Conservation (phyloP, 2,797 vertebrate species). For the Anabacerthia variegaticeps region DNA sequence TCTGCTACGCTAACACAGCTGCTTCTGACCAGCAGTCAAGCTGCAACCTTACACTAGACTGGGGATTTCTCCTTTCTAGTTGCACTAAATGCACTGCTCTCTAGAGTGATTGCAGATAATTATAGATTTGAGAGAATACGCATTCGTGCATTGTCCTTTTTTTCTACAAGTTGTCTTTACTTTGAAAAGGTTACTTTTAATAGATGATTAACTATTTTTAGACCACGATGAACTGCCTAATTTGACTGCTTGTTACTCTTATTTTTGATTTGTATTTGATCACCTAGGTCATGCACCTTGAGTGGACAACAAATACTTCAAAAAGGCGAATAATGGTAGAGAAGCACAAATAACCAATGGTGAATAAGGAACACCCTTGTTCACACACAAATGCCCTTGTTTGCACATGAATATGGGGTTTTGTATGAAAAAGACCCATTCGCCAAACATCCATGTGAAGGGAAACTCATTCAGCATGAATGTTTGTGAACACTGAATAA, state of each 20-base stretch:
- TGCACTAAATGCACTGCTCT: not conserved
- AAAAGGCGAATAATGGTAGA: slow-evolving; percentile 36
- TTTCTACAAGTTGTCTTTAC: not conserved
- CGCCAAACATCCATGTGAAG: slow-evolving; percentile 65
- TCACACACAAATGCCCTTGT: slow-evolving; percentile 59
- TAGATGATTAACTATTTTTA: slow-evolving; percentile 16
- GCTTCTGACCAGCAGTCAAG: not conserved
- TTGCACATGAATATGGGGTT: slow-evolving; percentile 62
- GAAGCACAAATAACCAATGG: slow-evolving; percentile 36
- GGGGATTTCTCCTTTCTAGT: not conserved
- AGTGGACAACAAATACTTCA: slow-evolving; percentile 35
- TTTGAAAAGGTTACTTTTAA: slow-evolving; percentile 5
- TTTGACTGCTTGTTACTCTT: slow-evolving; percentile 29
- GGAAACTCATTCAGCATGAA: slow-evolving; percentile 58
- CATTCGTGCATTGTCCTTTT: not conserved
- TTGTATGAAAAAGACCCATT: slow-evolving; percentile 66
- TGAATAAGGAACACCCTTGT: slow-evolving; percentile 54
- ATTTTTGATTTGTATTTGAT: slow-evolving; percentile 46
- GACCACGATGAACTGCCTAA: slow-evolving; percentile 14
- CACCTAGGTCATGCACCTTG: slow-evolving; percentile 56
- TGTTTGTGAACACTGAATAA: slow-evolving; percentile 67
- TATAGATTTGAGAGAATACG: not conserved
- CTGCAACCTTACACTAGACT: fast-evolving
- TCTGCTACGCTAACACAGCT: not conserved
- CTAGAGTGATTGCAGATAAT: not conserved